Conservation (phyloP, 2,888 invertebrate genomes). For the Melikaiella ostensackeni region DNA sequence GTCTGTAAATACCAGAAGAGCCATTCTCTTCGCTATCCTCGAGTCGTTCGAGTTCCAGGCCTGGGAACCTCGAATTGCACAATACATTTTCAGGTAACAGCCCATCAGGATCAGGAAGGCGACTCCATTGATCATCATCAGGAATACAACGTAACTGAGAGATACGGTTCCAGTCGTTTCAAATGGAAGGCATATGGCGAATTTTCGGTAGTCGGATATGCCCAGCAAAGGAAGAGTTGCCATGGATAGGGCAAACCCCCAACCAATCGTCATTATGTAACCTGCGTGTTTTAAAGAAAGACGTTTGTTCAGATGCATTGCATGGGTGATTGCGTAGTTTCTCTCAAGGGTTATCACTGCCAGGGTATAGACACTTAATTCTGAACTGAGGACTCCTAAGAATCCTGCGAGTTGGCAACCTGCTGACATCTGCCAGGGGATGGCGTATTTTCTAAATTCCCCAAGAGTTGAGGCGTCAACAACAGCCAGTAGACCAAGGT, state of each 20-base stretch:
- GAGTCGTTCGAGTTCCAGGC: slow-evolving; percentile 99
- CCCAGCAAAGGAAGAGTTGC: slow-evolving; percentile 94
- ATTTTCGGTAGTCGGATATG: slow-evolving; percentile 96
- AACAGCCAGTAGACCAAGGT: slow-evolving; percentile 94
- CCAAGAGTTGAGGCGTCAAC: slow-evolving; percentile 97
- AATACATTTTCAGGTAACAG: slow-evolving; percentile 98
- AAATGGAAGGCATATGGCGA: slow-evolving; percentile 97
- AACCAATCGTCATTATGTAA: slow-evolving; percentile 95
- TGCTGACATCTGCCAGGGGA: slow-evolving; percentile 97
- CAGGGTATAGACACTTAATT: slow-evolving; percentile 96
- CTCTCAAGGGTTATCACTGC: slow-evolving; percentile 97
- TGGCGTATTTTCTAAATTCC: slow-evolving; percentile 97
- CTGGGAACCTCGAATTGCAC: slow-evolving; percentile 96
- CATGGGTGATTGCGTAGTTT: slow-evolving; percentile 98
- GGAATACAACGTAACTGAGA: slow-evolving; percentile 91
- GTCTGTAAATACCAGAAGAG: slow-evolving; percentile 96
- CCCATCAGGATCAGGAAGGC: slow-evolving; percentile 97
- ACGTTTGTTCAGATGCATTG: slow-evolving; percentile 96
- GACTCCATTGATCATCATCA: slow-evolving; percentile 94
- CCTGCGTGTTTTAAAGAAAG: slow-evolving; percentile 94
- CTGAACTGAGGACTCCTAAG: slow-evolving; percentile 94
- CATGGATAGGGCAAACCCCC: slow-evolving; percentile 92
- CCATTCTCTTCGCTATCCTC: slow-evolving; percentile 97
- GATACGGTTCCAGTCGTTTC: slow-evolving; percentile 90
- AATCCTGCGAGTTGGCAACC: slow-evolving; percentile 97